A percentile compares a stretch with the other conserved stretches of the same genome.
Evolutionary conservation across 2,113 vertebrate species (phyloP).

Genomic region (Acanthisitta chloris): DNA sequence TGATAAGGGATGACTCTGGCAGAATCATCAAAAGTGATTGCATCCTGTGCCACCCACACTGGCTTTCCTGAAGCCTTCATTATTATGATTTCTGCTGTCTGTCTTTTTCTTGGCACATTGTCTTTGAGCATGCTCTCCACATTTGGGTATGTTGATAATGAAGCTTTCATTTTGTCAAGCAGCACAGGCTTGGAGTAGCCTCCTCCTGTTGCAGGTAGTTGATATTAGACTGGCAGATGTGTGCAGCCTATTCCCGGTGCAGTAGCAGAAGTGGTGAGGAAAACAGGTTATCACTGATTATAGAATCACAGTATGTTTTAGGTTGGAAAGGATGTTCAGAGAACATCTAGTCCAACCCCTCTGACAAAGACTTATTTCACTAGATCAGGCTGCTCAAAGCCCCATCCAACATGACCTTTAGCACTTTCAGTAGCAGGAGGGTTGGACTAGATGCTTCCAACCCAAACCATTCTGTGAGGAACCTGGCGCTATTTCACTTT

Average conservation of each 20-base stretch:
- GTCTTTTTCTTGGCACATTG: background rate
- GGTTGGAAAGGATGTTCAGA: background rate
- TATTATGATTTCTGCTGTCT: background rate
- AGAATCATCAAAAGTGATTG: background rate
- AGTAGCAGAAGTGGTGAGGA: background rate
- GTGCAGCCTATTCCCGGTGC: background rate
- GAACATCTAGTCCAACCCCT: background rate
- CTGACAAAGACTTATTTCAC: background rate
- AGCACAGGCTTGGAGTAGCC: background rate
- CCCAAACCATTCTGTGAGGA: background rate
- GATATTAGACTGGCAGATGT: background rate
- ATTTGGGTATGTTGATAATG: background rate
- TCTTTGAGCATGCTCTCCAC: background rate
- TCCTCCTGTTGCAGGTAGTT: background rate
- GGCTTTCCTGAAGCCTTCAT: background rate
- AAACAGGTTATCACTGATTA: background rate
- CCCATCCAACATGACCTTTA: background rate
- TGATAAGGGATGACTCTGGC: background rate
- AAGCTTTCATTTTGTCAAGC: background rate
- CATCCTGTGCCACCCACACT: background rate
- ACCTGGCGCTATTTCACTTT: background rate
- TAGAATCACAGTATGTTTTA: background rate
- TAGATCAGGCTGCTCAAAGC: background rate
- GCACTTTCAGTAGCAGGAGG: accelerated
- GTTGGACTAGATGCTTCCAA: background rate